Conservation (phyloP, 2,888 invertebrate genomes). For the Timema cristinae region DNA sequence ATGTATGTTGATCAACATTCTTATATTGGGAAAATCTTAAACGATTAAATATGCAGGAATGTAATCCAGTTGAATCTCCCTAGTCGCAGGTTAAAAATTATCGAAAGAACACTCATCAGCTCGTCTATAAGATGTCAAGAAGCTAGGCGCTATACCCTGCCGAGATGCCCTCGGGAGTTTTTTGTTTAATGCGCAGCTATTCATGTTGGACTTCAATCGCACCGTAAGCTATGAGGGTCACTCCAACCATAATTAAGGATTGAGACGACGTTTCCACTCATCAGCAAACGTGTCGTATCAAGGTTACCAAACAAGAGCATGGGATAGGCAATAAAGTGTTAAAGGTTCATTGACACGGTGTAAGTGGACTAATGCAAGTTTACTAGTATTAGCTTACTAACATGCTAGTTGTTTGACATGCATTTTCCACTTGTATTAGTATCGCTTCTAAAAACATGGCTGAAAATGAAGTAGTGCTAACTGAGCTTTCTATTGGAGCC, state of each 20-base stretch:
- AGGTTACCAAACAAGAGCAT: too few species aligned
- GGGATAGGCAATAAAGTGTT: too few species aligned
- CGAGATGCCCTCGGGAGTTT: background rate
- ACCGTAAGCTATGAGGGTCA: background rate
- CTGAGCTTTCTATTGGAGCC: too few species aligned
- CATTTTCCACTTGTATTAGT: too few species aligned
- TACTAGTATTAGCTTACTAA: too few species aligned
- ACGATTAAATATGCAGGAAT: slow-evolving; percentile 2
- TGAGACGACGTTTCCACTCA: too few species aligned
- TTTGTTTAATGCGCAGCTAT: background rate
- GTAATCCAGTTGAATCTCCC: background rate
- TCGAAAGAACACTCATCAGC: background rate
- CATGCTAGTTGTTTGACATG: too few species aligned
- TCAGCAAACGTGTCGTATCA: too few species aligned
- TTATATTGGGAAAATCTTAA: background rate
- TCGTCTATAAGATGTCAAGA: background rate
- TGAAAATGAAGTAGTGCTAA: too few species aligned
- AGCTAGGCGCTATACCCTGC: background rate
- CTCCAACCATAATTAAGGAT: background rate
- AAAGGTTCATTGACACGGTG: too few species aligned
- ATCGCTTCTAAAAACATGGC: too few species aligned
- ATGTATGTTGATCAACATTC: background rate
- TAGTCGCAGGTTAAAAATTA: background rate
- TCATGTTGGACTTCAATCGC: background rate
- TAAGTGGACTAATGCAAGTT: too few species aligned